Percentiles rank a stretch among this genome's conserved stretches.
Evolutionary conservation across 2,888 invertebrate species (phyloP).

Genomic region (Hypselothyrea guttata): DNA sequence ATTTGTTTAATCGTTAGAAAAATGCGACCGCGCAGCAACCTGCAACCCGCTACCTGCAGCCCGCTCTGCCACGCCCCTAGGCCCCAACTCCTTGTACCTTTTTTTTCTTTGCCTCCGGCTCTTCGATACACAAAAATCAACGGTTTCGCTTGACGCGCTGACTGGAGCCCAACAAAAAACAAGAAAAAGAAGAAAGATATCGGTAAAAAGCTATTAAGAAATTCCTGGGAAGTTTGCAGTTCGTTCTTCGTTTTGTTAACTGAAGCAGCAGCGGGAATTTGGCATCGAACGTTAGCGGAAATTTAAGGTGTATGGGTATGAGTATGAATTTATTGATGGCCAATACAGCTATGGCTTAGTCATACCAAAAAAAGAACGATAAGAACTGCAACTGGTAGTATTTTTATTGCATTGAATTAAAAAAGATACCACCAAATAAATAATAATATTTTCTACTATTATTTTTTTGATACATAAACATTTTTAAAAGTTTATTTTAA

Average conservation of each 20-base stretch:
- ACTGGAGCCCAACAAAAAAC: slow-evolving; percentile 37
- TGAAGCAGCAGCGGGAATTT: slow-evolving; percentile 25
- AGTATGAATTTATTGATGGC: background rate
- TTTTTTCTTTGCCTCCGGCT: slow-evolving; percentile 21
- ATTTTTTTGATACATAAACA: too few relatives aligned
- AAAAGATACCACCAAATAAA: too few relatives aligned
- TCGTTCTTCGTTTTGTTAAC: slow-evolving; percentile 28
- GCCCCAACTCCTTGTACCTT: slow-evolving; percentile 7
- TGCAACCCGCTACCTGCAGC: slow-evolving; percentile 18
- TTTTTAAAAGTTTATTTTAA: too few relatives aligned
- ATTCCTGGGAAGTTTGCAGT: slow-evolving; percentile 74
- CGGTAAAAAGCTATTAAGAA: slow-evolving; percentile 78
- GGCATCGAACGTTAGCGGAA: slow-evolving; percentile 49
- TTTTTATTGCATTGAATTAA: background rate
- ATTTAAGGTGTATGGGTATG: slow-evolving; percentile 19
- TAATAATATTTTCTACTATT: too few relatives aligned
- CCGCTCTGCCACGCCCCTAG: background rate
- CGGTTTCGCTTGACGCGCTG: slow-evolving; percentile 53
- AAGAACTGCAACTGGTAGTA: background rate
- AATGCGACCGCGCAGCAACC: slow-evolving; percentile 64
- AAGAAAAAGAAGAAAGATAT: slow-evolving; percentile 69
- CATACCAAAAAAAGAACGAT: slow-evolving; percentile 14
- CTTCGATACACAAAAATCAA: slow-evolving; percentile 59
- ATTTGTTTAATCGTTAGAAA: slow-evolving; percentile 82
- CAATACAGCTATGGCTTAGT: background rate